Percentiles rank a stretch among this genome's conserved stretches.
Evolutionary conservation across 2,113 vertebrate genomes (phyloP).

Genomic region (human (Homo sapiens)): DNA sequence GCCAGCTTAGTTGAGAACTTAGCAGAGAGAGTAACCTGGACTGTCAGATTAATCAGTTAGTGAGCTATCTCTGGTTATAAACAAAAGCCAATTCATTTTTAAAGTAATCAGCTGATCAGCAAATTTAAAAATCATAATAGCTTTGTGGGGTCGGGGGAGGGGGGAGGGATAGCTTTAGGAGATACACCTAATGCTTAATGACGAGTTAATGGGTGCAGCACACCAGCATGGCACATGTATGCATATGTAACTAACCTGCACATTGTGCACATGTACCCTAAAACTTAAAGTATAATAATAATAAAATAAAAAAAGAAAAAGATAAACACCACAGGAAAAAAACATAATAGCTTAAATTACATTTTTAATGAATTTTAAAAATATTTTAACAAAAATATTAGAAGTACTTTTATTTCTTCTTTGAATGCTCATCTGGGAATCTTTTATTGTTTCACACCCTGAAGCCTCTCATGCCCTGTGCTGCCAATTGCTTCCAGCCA

Average conservation of each 20-base stretch:
- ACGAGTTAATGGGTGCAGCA: too few relatives aligned
- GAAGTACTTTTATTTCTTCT: not conserved
- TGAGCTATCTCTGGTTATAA: not conserved
- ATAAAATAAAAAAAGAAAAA: too few relatives aligned
- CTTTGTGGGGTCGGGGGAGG: not conserved
- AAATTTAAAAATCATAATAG: not conserved
- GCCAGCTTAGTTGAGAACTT: not conserved
- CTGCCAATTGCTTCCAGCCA: not conserved
- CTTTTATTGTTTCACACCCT: not conserved
- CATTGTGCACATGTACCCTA: too few relatives aligned
- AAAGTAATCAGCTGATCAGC: not conserved
- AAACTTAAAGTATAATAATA: too few relatives aligned
- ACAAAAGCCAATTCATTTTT: not conserved
- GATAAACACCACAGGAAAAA: not conserved
- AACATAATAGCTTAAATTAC: not conserved
- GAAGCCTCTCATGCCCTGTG: not conserved
- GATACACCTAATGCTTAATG: too few relatives aligned
- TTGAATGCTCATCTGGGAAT: not conserved
- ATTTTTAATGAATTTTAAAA: not conserved
- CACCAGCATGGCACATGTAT: too few relatives aligned
- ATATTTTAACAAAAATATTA: not conserved
- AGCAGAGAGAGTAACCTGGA: not conserved
- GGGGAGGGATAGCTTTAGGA: too few relatives aligned
- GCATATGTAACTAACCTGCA: too few relatives aligned
- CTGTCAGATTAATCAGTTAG: constrained; percentile 18